Conservation (phyloP, 2,113 vertebrate genomes). For the Melospiza georgiana region DNA sequence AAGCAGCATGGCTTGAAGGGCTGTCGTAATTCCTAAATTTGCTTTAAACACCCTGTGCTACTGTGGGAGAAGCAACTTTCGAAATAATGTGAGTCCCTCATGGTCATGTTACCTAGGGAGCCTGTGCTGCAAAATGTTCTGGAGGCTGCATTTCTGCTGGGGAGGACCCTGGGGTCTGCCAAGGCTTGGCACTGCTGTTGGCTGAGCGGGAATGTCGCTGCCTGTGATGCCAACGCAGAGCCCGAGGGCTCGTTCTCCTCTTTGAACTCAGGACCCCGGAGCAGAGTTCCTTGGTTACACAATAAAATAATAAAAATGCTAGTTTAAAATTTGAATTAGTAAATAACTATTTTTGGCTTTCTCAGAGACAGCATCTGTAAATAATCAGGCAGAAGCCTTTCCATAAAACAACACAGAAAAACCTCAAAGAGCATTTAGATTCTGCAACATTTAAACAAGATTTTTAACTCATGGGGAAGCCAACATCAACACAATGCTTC, state of each 20-base stretch:
- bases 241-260: not conserved
- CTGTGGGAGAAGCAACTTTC: not conserved
- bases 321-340: slow-evolving; percentile 65
- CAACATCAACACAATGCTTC: slow-evolving; percentile 93
- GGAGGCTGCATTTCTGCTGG: not conserved
- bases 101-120: not conserved
- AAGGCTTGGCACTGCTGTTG: not conserved
- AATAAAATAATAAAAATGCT: slow-evolving; percentile 66
- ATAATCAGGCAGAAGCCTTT: slow-evolving; percentile 85
- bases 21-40: slow-evolving; percentile 5
- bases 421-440: slow-evolving; percentile 83
- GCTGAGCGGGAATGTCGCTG: not conserved
- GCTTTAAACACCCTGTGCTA: not conserved
- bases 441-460: slow-evolving; percentile 87
- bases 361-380: slow-evolving; percentile 82
- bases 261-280: slow-evolving; percentile 28
- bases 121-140: not conserved
- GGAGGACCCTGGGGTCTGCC: not conserved
- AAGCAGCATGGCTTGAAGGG: not conserved
- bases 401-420: slow-evolving; percentile 83
- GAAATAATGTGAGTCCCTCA: not conserved
- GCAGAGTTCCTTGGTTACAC: slow-evolving; percentile 49
- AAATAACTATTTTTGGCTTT: slow-evolving; percentile 79
- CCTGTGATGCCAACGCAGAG: not conserved
- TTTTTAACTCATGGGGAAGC: slow-evolving; percentile 76